A percentile compares a stretch with the other conserved stretches of the same genome.
These are phyloP conservation scores for Physeter macrocephalus DNA, from an alignment of 2,113 vertebrate genomes.

Conservation along the genomic window DNA sequence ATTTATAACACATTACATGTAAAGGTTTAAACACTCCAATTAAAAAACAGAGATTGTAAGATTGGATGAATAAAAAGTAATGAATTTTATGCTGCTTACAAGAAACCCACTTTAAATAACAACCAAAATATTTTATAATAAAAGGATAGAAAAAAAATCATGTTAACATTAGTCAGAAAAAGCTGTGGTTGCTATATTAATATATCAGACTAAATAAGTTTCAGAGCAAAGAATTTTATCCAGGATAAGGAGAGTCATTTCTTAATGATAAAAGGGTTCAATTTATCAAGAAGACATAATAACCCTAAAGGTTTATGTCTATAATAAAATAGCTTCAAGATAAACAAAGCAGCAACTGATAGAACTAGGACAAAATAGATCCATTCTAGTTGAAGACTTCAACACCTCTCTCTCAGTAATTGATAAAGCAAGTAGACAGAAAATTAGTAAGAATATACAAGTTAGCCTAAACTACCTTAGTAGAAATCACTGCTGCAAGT, in stretches of 20 bases:
- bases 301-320: neutral
- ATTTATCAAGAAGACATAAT: neutral
- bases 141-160: neutral
- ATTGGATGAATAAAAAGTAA: neutral
- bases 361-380: neutral
- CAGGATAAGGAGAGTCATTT: neutral
- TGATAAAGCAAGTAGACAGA: neutral
- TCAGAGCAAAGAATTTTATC: neutral
- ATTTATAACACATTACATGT: neutral
- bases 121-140: neutral
- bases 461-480: neutral
- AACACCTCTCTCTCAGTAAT: neutral
- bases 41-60: neutral
- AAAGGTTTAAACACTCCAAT: neutral
- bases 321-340: neutral
- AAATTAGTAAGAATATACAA: neutral
- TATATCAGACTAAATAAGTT: neutral
- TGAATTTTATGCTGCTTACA: neutral
- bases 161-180: neutral
- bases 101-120: neutral
- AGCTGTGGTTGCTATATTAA: neutral
- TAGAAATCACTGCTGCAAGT: neutral
- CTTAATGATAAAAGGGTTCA: neutral
- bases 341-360: neutral
- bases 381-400: neutral